Evolutionary conservation across 2,113 vertebrate genomes (phyloP).

Genomic region (Thalassarche chlororhynchos): DNA sequence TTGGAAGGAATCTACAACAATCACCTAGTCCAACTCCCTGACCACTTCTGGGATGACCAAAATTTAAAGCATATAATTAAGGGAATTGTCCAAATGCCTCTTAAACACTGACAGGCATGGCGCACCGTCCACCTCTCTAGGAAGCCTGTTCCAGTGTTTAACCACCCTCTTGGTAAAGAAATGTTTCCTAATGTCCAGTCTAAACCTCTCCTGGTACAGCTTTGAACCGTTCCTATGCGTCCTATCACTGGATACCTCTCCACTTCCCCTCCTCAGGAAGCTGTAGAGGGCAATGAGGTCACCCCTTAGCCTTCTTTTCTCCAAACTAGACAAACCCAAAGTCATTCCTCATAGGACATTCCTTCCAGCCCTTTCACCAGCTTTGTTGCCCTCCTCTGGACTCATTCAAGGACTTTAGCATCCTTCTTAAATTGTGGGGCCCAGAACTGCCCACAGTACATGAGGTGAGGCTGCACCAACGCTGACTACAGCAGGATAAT

Average conservation of each 20-base stretch:
- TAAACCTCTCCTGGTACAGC: neutral
- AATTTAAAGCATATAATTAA: neutral
- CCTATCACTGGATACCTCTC: no score
- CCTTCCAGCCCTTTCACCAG: neutral
- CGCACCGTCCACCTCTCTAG: neutral
- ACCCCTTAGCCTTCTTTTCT: neutral
- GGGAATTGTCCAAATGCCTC: neutral
- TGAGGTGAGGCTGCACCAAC: fast-evolving
- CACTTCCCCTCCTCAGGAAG: neutral
- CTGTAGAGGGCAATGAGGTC: neutral
- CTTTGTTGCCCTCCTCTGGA: neutral
- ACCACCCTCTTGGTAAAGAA: neutral
- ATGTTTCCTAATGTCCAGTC: neutral
- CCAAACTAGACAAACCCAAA: neutral
- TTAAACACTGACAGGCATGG: neutral
- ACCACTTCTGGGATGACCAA: neutral
- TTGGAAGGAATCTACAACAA: neutral
- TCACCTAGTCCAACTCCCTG: neutral
- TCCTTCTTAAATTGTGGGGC: neutral
- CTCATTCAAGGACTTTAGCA: neutral
- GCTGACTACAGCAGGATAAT: neutral
- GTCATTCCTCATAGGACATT: neutral
- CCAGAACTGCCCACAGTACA: neutral
- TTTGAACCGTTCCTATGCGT: neutral
- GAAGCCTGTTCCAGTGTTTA: neutral